Conservation (phyloP, 2,797 vertebrate genomes). For the Ptychobarbus kaznakovi region DNA sequence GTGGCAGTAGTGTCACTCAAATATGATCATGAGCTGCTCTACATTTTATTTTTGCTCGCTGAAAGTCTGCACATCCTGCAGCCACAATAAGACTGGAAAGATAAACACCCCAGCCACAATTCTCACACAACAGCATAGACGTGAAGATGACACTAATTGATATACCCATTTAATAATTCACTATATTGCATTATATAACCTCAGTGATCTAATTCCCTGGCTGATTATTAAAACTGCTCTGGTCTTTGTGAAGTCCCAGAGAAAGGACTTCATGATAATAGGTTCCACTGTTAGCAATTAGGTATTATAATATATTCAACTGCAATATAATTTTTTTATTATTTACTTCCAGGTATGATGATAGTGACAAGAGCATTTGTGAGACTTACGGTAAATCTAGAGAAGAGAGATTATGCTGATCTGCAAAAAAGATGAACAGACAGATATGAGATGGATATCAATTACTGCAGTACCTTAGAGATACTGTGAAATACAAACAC, state of each 20-base stretch:
- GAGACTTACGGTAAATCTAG: conserved; percentile 25
- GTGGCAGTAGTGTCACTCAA: conserved; percentile 27
- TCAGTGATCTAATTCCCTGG: background rate
- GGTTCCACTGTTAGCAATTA: background rate
- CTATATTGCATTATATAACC: background rate
- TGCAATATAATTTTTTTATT: background rate
- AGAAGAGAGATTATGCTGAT: conserved; percentile 34
- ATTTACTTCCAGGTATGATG: conserved; percentile 11
- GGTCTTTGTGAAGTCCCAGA: conserved; percentile 38
- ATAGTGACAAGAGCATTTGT: background rate
- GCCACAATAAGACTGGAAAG: conserved; percentile 11
- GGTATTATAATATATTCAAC: background rate
- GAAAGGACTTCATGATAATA: background rate
- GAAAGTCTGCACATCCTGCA: conserved; percentile 29
- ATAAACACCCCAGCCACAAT: conserved; percentile 18
- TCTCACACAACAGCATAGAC: background rate
- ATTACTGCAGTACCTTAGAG: conserved; percentile 19
- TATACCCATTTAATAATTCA: background rate
- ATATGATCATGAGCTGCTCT: conserved; percentile 38
- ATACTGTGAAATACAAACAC: background rate
- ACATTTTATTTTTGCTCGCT: conserved; percentile 38
- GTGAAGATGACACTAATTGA: background rate
- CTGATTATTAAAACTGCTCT: conserved; percentile 1
- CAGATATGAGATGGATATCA: conserved; percentile 14
- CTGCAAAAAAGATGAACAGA: conserved; percentile 36